phyloP scores from a whole-genome alignment of 2,888 invertebrate genomes.

The Chelonus formosanus region DNA sequence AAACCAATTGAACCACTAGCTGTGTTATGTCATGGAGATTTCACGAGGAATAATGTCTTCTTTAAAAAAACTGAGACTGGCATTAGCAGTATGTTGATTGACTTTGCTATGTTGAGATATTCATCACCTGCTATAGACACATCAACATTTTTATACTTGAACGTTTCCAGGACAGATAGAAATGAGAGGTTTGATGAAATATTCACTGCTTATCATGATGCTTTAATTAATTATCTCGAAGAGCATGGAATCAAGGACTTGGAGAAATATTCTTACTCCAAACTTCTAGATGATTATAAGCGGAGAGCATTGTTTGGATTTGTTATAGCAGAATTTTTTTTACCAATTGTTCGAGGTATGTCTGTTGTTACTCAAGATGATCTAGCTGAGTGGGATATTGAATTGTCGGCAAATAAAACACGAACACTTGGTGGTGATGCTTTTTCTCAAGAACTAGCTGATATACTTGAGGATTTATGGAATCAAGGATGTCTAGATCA shows the following conservation, averaged over 20 bases:
- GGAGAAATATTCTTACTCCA: slow-evolving; percentile 48
- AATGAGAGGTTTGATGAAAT: slow-evolving; percentile 39
- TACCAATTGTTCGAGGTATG: slow-evolving; percentile 36
- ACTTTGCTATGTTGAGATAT: slow-evolving; percentile 53
- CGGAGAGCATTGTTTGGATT: slow-evolving; percentile 49
- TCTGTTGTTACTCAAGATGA: neutral
- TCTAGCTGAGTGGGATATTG: accelerated
- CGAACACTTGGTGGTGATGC: slow-evolving; percentile 45
- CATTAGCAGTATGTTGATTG: slow-evolving; percentile 44
- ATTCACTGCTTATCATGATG: slow-evolving; percentile 48
- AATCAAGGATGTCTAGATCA: slow-evolving; percentile 47
- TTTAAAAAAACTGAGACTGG: slow-evolving; percentile 40
- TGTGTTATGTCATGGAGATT: slow-evolving; percentile 57
- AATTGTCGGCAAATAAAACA: neutral
- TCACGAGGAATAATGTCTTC: slow-evolving; percentile 53
- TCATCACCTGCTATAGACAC: slow-evolving; percentile 54
- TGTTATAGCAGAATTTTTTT: slow-evolving; percentile 46
- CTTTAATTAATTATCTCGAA: slow-evolving; percentile 41
- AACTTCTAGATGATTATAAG: slow-evolving; percentile 49
- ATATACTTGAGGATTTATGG: slow-evolving; percentile 51
- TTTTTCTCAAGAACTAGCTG: slow-evolving; percentile 47
- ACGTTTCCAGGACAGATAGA: slow-evolving; percentile 30
- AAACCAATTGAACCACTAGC: slow-evolving; percentile 52
- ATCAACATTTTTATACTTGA: slow-evolving; percentile 51
- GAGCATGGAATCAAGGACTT: slow-evolving; percentile 42